Conservation (phyloP, 1,140 invertebrate species). For the Drosophila tristis region DNA sequence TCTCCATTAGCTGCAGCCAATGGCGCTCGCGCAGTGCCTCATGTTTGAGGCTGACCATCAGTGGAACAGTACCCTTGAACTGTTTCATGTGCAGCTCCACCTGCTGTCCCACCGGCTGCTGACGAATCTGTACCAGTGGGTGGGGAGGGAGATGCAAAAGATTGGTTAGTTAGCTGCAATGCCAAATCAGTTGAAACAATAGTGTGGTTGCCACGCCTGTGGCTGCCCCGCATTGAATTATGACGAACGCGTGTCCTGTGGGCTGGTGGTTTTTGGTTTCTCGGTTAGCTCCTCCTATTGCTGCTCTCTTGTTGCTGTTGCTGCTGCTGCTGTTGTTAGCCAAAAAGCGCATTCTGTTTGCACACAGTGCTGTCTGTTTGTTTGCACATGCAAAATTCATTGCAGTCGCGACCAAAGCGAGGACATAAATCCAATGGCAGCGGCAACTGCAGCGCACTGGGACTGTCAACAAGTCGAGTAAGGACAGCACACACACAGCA, state of each 20-base stretch:
- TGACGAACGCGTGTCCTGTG: slow-evolving; percentile 60
- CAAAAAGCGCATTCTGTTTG: slow-evolving; percentile 75
- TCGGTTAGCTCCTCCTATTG: slow-evolving; percentile 9
- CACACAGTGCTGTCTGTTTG: slow-evolving; percentile 45
- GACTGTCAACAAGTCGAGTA: slow-evolving; percentile 63
- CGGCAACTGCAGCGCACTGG: slow-evolving; percentile 38
- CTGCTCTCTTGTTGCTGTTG: background rate
- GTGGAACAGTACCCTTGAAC: slow-evolving; percentile 93
- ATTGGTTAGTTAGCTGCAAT: slow-evolving; percentile 59
- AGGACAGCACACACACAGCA: background rate
- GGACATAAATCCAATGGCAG: slow-evolving; percentile 70
- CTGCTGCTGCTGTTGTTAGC: slow-evolving; percentile 31
- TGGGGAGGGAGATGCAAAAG: background rate
- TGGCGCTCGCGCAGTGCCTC: slow-evolving; percentile 94
- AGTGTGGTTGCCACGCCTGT: slow-evolving; percentile 55
- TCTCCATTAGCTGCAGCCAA: slow-evolving; percentile 94
- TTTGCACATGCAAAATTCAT: slow-evolving; percentile 73
- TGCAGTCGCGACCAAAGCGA: slow-evolving; percentile 32
- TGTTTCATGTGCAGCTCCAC: slow-evolving; percentile 94
- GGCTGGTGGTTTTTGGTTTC: slow-evolving; percentile 43
- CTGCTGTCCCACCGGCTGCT: slow-evolving; percentile 87
- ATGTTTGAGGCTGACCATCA: slow-evolving; percentile 96
- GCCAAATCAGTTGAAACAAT: slow-evolving; percentile 79
- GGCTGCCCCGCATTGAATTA: slow-evolving; percentile 69
- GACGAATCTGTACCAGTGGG: slow-evolving; percentile 82